Conservation (phyloP, 2,888 invertebrate genomes). For the Neoitamus cyanurus region DNA sequence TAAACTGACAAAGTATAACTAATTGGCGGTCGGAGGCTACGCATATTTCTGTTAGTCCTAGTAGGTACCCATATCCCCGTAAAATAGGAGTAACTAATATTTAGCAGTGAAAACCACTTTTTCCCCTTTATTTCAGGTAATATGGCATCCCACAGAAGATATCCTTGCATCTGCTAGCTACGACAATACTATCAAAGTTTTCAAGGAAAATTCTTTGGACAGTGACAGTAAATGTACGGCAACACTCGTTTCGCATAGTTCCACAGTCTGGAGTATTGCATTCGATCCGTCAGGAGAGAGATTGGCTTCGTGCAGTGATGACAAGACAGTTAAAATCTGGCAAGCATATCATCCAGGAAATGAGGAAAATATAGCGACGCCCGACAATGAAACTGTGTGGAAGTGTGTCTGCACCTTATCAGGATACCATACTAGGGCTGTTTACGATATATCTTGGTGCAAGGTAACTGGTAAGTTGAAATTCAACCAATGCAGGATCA, state of each 20-base stretch:
- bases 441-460: constrained; percentile 95
- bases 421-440: constrained; percentile 86
- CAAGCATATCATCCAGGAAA: constrained; percentile 85
- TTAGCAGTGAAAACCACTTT: constrained; percentile 48
- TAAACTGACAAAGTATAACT: no score
- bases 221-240: constrained; percentile 89
- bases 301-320: constrained; percentile 93
- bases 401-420: constrained; percentile 92
- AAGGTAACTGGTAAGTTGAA: constrained; percentile 72
- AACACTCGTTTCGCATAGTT: constrained; percentile 86
- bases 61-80: no score
- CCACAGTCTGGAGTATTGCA: constrained; percentile 95
- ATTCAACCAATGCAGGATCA: no score
- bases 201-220: constrained; percentile 85
- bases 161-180: constrained; percentile 95
- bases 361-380: constrained; percentile 77
- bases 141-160: constrained; percentile 93
- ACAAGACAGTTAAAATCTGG: constrained; percentile 94
- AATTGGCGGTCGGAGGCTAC: no score
- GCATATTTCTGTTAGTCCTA: no score
- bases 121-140: constrained; percentile 71
- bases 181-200: constrained; percentile 94
- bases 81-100: no score
- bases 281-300: constrained; percentile 85
- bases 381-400: constrained; percentile 81